Base-by-base conservation (phyloP, 2,797 vertebrate species). In the Cercopithecus hamlyni region DNA sequence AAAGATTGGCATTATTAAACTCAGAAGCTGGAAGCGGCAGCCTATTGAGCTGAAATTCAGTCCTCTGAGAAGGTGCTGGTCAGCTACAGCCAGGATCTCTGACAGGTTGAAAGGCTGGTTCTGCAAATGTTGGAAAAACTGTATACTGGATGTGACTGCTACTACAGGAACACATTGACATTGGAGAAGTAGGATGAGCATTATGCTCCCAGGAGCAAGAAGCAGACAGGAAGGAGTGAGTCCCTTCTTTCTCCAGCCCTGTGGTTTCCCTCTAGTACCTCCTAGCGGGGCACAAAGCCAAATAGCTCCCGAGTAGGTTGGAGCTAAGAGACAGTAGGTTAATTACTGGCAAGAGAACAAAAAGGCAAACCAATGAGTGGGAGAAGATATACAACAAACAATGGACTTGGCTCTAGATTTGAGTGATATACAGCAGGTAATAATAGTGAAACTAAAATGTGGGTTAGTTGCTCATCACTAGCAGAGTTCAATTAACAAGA, bases 151-250 rank as follows among this genome's bases (percentile, higher is more conserved):
- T 45, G n/a, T 14, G 17, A 36, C 88, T n/a, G 26, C 24, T 58
- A 5, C 64, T 26, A 0, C 30, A 27, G 52, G 33, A 82, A 45
- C 26, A 81, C 9, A 22, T 10, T 52, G 45, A 55, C 13, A 8
- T 22, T 30, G 41, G 26, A 20, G 2, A 87, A 50, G 12, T 20
- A 20, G 6, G 9, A 33, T 14, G 11, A 43, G 52, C 11, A 2
- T 5, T n/a, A 1, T 10, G 11, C 0, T 27, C 2, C 7, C 6
- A 3, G 30, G 41, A 64, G 15, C 30, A 19, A 39, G 41, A 45
- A 30, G 36, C 48, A 4, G 1, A 7, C 33, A 20, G 43, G 20
- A 76, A 67, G 13, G 11, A 15, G 30, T 11, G 1, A 39, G 11
- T 1, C 0, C 15, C 33, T 43, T n/a, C 64, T 20, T 67, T 30